Evolutionary conservation across 1,140 invertebrate species (phyloP).

Genomic region (Papilio xuthus): DNA sequence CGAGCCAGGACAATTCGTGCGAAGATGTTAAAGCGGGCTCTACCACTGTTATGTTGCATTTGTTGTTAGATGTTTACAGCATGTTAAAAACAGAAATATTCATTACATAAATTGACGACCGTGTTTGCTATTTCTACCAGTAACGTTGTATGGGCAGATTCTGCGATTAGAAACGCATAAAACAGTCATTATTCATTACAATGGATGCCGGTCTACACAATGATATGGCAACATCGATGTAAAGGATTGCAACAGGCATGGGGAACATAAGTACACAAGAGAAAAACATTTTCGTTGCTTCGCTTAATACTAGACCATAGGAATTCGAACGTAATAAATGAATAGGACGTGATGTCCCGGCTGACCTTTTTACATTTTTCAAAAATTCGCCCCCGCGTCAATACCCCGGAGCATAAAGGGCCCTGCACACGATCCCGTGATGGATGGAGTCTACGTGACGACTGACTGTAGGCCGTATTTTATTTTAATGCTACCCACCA

Average conservation of each 20-base stretch:
- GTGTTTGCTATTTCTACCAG: not conserved
- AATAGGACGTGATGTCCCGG: constrained; percentile 67
- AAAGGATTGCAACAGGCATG: constrained; percentile 5
- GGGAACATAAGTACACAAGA: not conserved
- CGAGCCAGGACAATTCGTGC: too few relatives aligned
- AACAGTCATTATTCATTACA: constrained; percentile 6
- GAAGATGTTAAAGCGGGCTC: too few relatives aligned
- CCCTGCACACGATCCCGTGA: constrained; percentile 61
- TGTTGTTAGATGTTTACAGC: too few relatives aligned
- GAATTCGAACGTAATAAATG: constrained; percentile 72
- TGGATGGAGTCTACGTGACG: constrained; percentile 78
- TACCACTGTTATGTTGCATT: too few relatives aligned
- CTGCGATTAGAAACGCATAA: not conserved
- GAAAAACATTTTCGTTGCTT: constrained; percentile 6
- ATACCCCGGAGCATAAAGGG: constrained; percentile 59
- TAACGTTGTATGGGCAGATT: not conserved
- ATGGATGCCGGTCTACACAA: not conserved
- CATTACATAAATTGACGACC: not conserved
- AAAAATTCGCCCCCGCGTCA: constrained; percentile 76
- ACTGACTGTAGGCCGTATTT: constrained; percentile 66
- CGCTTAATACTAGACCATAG: constrained; percentile 29
- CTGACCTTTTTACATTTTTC: constrained; percentile 80
- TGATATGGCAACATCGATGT: constrained; percentile 9
- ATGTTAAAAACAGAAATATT: too few relatives aligned
- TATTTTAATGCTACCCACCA: constrained; percentile 73